These are phyloP conservation scores for Coreoperca whiteheadi DNA, from an alignment of 2,113 vertebrate species.

Conservation along the genomic window DNA sequence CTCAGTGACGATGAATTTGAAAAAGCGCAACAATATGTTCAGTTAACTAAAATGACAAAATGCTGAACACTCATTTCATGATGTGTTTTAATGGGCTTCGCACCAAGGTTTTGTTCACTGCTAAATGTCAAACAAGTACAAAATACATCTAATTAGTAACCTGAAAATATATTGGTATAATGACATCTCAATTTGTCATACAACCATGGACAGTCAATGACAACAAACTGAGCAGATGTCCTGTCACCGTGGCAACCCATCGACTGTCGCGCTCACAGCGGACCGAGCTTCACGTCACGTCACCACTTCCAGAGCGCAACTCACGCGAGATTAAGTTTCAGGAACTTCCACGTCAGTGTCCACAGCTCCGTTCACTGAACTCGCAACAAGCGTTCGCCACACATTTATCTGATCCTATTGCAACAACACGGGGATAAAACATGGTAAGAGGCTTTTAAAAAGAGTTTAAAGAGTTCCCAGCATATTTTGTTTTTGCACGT, in stretches of 20 bases:
- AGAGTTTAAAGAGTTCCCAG: accelerated
- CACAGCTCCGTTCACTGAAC: conserved; percentile 55
- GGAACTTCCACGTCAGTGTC: conserved; percentile 88
- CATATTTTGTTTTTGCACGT: not conserved
- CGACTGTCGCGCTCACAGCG: not conserved
- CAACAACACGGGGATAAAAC: conserved; percentile 55
- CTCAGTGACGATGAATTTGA: not conserved
- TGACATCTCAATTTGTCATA: not conserved
- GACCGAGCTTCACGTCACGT: conserved; percentile 62
- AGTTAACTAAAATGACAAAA: no score
- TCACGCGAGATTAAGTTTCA: conserved; percentile 70
- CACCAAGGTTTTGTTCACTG: not conserved
- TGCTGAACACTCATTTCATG: not conserved
- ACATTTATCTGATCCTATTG: conserved; percentile 47
- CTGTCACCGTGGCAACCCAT: not conserved
- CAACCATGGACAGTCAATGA: no score
- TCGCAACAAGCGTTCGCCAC: conserved; percentile 34
- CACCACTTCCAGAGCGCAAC: conserved; percentile 49
- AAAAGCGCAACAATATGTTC: no score
- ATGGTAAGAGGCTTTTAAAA: conserved; percentile 76
- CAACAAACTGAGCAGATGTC: no score
- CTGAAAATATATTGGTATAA: not conserved
- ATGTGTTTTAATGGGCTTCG: not conserved
- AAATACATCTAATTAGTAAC: not conserved
- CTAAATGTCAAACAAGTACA: not conserved